Percentiles rank a stretch among this genome's conserved stretches.
Conservation (phyloP, 2,113 vertebrate genomes). For the Cnemophilus loriae region DNA sequence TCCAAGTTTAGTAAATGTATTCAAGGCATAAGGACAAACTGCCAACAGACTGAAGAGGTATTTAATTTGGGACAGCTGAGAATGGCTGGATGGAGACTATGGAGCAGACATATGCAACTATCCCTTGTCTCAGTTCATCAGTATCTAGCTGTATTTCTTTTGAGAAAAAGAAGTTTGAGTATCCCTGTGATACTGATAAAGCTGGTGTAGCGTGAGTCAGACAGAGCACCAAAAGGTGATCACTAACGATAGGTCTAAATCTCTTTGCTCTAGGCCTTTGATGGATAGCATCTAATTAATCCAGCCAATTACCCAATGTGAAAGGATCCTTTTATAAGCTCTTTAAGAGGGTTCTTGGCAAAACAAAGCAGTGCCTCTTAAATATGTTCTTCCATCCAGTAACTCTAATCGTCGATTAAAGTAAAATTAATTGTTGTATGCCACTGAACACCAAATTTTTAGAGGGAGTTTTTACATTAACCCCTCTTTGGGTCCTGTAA, state of each 20-base stretch:
- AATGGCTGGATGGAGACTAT: neutral
- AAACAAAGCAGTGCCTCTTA: conserved; percentile 10
- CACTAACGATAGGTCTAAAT: neutral
- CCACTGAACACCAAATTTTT: conserved; percentile 13
- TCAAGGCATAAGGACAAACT: neutral
- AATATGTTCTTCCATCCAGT: conserved; percentile 12
- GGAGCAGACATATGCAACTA: neutral
- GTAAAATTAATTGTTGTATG: conserved; percentile 40
- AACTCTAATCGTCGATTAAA: conserved; percentile 54
- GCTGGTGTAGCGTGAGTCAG: neutral
- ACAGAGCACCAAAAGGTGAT: neutral
- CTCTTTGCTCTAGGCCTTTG: neutral
- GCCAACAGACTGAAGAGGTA: neutral
- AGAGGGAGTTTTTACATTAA: conserved; percentile 29
- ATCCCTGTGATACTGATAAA: neutral
- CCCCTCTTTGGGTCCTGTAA: neutral
- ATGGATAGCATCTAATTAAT: conserved; percentile 36
- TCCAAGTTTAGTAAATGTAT: neutral
- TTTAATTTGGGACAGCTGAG: neutral
- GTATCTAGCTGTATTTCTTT: neutral
- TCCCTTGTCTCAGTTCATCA: neutral
- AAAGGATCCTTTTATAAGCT: conserved; percentile 13
- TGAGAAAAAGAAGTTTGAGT: neutral
- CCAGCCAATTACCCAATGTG: neutral
- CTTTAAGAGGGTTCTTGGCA: conserved; percentile 10